Conservation (phyloP, 2,888 invertebrate species). For the Brachyptera putata region DNA sequence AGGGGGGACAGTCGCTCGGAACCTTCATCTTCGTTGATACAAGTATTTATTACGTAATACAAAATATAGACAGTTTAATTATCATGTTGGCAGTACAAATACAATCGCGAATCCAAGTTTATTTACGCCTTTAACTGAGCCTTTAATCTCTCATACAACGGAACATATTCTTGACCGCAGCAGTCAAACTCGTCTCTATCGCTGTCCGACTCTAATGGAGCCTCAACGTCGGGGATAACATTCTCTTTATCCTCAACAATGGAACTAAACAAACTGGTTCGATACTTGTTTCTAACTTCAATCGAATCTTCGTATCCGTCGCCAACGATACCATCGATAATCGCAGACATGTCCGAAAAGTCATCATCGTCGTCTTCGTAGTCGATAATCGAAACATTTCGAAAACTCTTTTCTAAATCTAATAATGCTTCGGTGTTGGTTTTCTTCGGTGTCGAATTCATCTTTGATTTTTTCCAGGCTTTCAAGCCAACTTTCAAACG, state of each 20-base stretch:
- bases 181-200: neutral
- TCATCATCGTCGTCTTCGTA: slow-evolving; percentile 6
- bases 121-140: too few relatives aligned
- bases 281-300: too few relatives aligned
- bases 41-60: too few relatives aligned
- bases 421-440: neutral
- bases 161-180: neutral
- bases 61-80: too few relatives aligned
- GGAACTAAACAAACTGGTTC: too few relatives aligned
- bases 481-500: slow-evolving; percentile 8
- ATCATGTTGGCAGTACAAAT: too few relatives aligned
- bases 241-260: neutral
- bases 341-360: slow-evolving; percentile 1
- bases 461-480: slow-evolving; percentile 6
- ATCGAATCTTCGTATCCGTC: neutral
- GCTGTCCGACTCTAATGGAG: neutral
- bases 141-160: neutral
- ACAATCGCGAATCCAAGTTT: too few relatives aligned
- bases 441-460: slow-evolving; percentile 5
- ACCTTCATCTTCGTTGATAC: too few relatives aligned
- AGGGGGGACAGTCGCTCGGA: too few relatives aligned
- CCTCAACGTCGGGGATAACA: neutral
- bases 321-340: slow-evolving; percentile 1
- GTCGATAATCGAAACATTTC: neutral
- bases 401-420: neutral